phyloP scores from a whole-genome alignment of 2,113 vertebrate genomes.

The Anser brachyrhynchus region DNA sequence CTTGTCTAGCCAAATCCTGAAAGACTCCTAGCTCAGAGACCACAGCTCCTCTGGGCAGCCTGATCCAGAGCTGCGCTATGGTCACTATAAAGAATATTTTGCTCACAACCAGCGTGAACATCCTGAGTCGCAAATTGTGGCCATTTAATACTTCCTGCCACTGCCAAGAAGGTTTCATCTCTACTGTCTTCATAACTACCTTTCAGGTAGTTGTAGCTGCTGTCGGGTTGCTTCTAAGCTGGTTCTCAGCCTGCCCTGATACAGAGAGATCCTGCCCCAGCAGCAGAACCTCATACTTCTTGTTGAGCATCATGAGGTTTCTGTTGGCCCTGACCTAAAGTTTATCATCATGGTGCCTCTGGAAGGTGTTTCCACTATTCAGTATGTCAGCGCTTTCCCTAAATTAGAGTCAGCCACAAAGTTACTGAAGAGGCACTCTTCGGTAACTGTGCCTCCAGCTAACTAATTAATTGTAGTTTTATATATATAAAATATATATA shows the following conservation, averaged over 20 bases:
- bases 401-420: neutral
- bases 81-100: neutral
- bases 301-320: neutral
- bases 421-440: neutral
- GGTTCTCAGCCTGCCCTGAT: neutral
- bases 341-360: neutral
- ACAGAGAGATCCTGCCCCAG: neutral
- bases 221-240: neutral
- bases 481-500: too few species aligned
- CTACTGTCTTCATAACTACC: neutral
- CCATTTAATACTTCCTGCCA: neutral
- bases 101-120: rapidly evolving
- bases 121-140: neutral
- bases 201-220: neutral
- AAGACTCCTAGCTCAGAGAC: neutral
- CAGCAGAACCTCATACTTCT: neutral
- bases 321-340: neutral
- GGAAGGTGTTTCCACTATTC: neutral
- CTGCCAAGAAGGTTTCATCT: neutral
- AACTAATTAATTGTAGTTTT: too few species aligned
- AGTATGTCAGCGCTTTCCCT: neutral
- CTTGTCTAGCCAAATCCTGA: neutral
- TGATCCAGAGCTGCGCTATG: neutral
- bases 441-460: too few species aligned
- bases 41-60: neutral